Percentiles rank a stretch among this genome's conserved stretches.
phyloP scores from a whole-genome alignment of 2,888 invertebrate genomes.

The Stictocephala bisonia region DNA sequence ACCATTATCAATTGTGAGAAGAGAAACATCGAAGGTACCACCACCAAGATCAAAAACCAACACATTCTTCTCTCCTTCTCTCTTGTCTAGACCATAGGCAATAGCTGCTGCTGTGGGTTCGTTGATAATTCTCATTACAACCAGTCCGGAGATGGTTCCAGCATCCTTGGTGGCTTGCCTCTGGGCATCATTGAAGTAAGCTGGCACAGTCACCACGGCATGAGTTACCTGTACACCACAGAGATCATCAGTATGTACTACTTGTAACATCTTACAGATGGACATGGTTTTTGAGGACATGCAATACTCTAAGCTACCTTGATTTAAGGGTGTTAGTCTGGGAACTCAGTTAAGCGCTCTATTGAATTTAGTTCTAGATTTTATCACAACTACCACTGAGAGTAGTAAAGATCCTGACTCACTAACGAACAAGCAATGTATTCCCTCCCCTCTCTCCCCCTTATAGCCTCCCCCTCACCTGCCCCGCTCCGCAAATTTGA shows the following conservation, averaged over 20 bases:
- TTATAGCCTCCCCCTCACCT: too few relatives aligned
- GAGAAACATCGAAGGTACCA: slow-evolving; percentile 98
- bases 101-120: slow-evolving; percentile 98
- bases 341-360: too few relatives aligned
- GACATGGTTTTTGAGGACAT: too few relatives aligned
- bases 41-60: slow-evolving; percentile 99
- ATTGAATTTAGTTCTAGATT: too few relatives aligned
- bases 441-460: too few relatives aligned
- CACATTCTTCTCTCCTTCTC: slow-evolving; percentile 97
- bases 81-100: slow-evolving; percentile 97
- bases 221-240: slow-evolving; percentile 68
- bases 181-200: slow-evolving; percentile 99
- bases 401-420: too few relatives aligned
- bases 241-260: background rate
- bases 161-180: slow-evolving; percentile 99
- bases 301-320: too few relatives aligned
- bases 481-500: too few relatives aligned
- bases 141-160: slow-evolving; percentile 92
- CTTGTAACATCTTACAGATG: background rate
- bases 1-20: slow-evolving; percentile 98
- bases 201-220: slow-evolving; percentile 95
- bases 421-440: too few relatives aligned
- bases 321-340: background rate
- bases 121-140: slow-evolving; percentile 96
- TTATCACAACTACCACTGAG: too few relatives aligned